Percentiles rank a stretch among this genome's conserved stretches.
Conservation (phyloP, 2,888 invertebrate genomes). For the Orchesellides sinensis region DNA sequence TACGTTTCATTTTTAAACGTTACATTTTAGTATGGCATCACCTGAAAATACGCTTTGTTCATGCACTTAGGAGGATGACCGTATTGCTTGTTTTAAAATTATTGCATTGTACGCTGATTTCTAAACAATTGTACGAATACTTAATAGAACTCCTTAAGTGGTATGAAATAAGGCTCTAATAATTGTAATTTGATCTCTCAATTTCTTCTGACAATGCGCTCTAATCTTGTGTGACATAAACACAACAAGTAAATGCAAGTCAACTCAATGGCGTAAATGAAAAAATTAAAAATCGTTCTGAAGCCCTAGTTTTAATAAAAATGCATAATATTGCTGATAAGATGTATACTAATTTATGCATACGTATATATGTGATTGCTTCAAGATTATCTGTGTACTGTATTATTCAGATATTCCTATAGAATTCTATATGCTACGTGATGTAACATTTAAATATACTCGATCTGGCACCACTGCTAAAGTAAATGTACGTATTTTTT, state of each 20-base stretch:
- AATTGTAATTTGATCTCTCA: background rate
- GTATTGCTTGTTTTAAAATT: conserved; percentile 45
- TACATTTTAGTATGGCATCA: conserved; percentile 54
- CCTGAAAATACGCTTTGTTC: conserved; percentile 54
- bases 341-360: background rate
- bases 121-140: background rate
- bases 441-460: no score
- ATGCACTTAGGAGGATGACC: conserved; percentile 42
- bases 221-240: background rate
- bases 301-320: no score
- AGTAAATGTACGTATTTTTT: conserved; percentile 59
- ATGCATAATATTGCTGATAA: no score
- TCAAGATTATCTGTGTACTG: no score
- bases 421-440: no score
- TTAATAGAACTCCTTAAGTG: background rate
- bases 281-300: no score
- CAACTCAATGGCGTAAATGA: no score
- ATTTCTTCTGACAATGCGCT: background rate
- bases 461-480: conserved; percentile 57
- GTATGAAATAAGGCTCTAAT: background rate
- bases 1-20: background rate
- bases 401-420: no score
- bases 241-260: background rate
- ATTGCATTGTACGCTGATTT: conserved; percentile 16
- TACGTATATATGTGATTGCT: background rate